Conservation (phyloP, 35 echinoderm and acorn worm species). For the Stichopus chloronotus region DNA sequence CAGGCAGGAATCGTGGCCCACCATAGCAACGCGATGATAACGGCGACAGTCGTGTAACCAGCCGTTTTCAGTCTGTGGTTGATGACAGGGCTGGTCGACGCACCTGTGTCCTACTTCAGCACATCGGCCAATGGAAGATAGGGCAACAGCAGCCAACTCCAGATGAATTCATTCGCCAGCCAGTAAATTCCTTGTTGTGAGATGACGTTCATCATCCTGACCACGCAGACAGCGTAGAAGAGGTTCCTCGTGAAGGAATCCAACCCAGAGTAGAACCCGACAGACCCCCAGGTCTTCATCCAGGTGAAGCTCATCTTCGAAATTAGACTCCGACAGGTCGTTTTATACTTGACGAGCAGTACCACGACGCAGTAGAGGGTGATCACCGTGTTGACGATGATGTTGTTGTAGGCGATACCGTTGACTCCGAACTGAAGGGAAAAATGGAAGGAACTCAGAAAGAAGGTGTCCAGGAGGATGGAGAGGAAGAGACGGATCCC, state of each 20-base stretch:
- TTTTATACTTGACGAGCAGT: neutral
- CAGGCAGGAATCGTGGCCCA: slow-evolving; percentile 30
- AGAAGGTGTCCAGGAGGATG: slow-evolving; percentile 21
- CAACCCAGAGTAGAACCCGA: slow-evolving; percentile 39
- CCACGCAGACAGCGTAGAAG: slow-evolving; percentile 33
- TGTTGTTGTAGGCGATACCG: slow-evolving; percentile 50
- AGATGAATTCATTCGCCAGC: slow-evolving; percentile 46
- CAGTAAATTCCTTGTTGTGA: slow-evolving; percentile 26
- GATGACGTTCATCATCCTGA: slow-evolving; percentile 49
- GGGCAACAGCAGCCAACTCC: slow-evolving; percentile 25
- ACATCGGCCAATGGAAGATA: slow-evolving; percentile 23
- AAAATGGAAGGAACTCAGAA: slow-evolving; percentile 14
- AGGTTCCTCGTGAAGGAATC: slow-evolving; percentile 50
- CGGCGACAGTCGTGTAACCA: neutral
- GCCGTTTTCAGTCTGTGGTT: slow-evolving; percentile 29
- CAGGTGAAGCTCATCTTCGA: slow-evolving; percentile 28
- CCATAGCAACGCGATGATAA: slow-evolving; percentile 1
- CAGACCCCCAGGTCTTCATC: slow-evolving; percentile 37
- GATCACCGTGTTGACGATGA: slow-evolving; percentile 11
- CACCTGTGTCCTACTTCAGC: slow-evolving; percentile 28
- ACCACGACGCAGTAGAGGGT: neutral
- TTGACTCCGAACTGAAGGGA: slow-evolving; percentile 43
- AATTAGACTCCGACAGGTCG: neutral
- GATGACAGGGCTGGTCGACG: slow-evolving; percentile 24
- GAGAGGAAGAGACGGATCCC: slow-evolving; percentile 16